Percentiles rank a stretch among this genome's conserved stretches.
phyloP scores from a whole-genome alignment of 2,888 invertebrate species.

The Hermaeophaga mercurialis region DNA sequence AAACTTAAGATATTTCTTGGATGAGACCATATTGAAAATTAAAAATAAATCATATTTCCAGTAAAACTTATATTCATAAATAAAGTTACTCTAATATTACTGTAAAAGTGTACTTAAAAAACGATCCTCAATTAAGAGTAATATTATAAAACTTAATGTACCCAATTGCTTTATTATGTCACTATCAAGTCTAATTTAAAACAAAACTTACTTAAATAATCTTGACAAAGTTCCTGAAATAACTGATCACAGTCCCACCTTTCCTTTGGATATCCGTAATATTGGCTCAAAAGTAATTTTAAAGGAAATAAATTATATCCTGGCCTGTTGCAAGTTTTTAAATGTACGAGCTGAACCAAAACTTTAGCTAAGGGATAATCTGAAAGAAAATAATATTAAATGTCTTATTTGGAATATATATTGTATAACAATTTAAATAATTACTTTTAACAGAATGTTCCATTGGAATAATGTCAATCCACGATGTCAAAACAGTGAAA shows the following conservation, averaged over 20 bases:
- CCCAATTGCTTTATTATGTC: too few species aligned
- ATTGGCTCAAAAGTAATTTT: constrained; percentile 50
- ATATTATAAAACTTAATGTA: too few species aligned
- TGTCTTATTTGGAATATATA: neutral
- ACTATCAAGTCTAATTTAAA: too few species aligned
- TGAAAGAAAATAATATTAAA: constrained; percentile 39
- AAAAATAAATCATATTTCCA: too few species aligned
- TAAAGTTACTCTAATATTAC: too few species aligned
- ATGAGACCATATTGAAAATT: too few species aligned
- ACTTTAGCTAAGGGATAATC: constrained; percentile 54
- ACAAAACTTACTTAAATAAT: constrained; percentile 54
- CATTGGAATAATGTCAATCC: constrained; percentile 58
- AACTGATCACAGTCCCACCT: constrained; percentile 45
- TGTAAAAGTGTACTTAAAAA: too few species aligned
- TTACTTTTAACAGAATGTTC: constrained; percentile 27
- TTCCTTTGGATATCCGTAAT: constrained; percentile 54
- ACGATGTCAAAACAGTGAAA: constrained; percentile 54
- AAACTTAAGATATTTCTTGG: too few species aligned
- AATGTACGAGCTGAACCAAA: constrained; percentile 53
- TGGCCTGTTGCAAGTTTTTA: constrained; percentile 42
- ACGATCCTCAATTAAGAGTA: too few species aligned
- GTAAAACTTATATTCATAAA: too few species aligned
- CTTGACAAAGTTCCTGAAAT: constrained; percentile 49
- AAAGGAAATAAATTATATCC: constrained; percentile 51
- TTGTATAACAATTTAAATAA: too few species aligned